These are phyloP conservation scores for Athalia circularis DNA, from an alignment of 2,888 invertebrate genomes.

Conservation along the genomic window DNA sequence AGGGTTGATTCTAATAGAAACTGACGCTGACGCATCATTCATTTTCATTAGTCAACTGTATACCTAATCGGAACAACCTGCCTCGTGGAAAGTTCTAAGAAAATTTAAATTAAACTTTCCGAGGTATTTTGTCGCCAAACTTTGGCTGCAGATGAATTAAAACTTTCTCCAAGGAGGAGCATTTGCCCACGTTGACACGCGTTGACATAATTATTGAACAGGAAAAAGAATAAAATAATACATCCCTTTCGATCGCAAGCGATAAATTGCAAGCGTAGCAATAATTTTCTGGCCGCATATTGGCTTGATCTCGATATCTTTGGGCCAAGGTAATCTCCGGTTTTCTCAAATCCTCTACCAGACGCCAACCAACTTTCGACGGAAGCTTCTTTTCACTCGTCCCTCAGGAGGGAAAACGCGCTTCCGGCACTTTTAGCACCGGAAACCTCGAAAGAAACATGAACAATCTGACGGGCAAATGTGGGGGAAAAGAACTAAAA, in stretches of 20 bases:
- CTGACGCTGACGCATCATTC: slow-evolving; percentile 15
- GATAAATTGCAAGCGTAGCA: too few relatives aligned
- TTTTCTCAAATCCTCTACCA: not conserved
- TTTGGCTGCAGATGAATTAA: too few relatives aligned
- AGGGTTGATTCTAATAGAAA: slow-evolving; percentile 8
- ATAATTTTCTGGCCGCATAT: too few relatives aligned
- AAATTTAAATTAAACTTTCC: not conserved
- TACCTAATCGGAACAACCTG: slow-evolving; percentile 2
- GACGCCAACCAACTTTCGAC: not conserved
- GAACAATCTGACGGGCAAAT: not conserved
- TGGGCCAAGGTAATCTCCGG: not conserved
- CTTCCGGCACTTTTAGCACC: slow-evolving; percentile 27
- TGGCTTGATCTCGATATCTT: not conserved
- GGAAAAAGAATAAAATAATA: not conserved
- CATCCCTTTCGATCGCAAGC: too few relatives aligned
- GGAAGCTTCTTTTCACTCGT: slow-evolving; percentile 24
- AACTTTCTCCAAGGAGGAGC: too few relatives aligned
- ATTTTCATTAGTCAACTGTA: slow-evolving; percentile 28
- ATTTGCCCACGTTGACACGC: too few relatives aligned
- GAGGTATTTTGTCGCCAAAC: not conserved
- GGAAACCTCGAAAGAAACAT: not conserved
- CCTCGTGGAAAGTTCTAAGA: not conserved
- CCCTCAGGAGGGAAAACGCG: not conserved
- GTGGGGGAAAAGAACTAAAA: not conserved
- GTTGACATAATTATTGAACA: too few relatives aligned